These are phyloP conservation scores for Sympetrum striolatum DNA, from an alignment of 2,888 invertebrate species.

Conservation along the genomic window DNA sequence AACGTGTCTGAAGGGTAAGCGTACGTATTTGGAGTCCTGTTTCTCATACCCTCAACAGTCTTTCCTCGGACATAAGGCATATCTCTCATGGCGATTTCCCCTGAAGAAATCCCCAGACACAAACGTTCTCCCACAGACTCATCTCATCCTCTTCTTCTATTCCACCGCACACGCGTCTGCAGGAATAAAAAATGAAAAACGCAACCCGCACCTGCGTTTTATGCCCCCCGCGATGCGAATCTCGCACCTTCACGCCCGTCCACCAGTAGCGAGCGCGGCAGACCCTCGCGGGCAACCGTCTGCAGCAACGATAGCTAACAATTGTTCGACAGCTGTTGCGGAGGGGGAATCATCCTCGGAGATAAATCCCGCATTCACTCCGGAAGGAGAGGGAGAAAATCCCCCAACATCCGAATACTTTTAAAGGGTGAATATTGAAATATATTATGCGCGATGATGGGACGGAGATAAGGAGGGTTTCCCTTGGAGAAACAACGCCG, in stretches of 20 bases:
- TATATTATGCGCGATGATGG: constrained; percentile 34
- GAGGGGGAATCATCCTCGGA: not conserved
- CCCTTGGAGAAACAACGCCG: constrained; percentile 16
- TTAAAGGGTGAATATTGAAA: constrained; percentile 32
- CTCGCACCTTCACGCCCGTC: not conserved
- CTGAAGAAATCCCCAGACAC: not conserved
- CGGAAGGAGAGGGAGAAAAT: not conserved
- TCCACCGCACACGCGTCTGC: not conserved
- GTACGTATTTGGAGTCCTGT: not conserved
- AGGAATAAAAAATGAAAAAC: too few species aligned
- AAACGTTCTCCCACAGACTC: not conserved
- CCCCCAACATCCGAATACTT: not conserved
- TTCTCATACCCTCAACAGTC: not conserved
- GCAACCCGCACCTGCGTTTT: not conserved
- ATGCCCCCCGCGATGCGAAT: not conserved
- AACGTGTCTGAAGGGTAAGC: too few species aligned
- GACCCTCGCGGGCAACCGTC: not conserved
- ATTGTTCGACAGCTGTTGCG: constrained; percentile 17
- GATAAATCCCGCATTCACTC: constrained; percentile 15
- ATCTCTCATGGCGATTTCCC: not conserved
- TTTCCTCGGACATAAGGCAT: not conserved
- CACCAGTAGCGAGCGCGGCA: not conserved
- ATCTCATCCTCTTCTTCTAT: constrained; percentile 36
- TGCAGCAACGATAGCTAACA: not conserved
- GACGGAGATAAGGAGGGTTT: constrained; percentile 27